Base-by-base conservation (phyloP, 2,113 vertebrate species). In the Cottus gobio region DNA sequence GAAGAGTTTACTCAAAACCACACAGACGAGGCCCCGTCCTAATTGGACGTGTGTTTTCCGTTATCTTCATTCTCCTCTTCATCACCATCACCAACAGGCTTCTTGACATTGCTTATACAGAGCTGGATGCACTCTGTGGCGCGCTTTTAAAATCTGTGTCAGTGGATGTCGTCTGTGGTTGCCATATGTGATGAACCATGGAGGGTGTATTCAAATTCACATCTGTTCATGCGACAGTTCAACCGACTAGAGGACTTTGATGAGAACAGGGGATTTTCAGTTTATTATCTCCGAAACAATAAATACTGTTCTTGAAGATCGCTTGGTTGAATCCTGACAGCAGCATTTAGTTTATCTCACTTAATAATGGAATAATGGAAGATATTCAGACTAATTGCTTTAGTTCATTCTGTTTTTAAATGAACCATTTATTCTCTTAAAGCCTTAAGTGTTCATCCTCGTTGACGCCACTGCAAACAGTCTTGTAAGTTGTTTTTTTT, bases 1-100 rank as follows among this genome's bases (percentile, higher is more conserved):
- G 42, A 62, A 64, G 26, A 77, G 83, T 89, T 90, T 80, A 90
- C 57, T 74, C 57, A 71, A 56, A 77, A 37, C 20, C 56, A 65
- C 68, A 85, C 30, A 77, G 75, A 77, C 26, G 31, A 39, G 52
- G 75, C 22, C 44, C 28, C 46, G 65, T 52, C 15, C 26, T 56
- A 50, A 61, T 36, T 26, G 72, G 18, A 56, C 44, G n/a, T 10
- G 5, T 22, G 52, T 79, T 73, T 87, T 67, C 46, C 44, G 3
- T 79, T 62, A 24, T 56, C 16, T 13, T 71, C 24, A 63, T 58
- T 42, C 73, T 76, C 36, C 5, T 65, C 30, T 62, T 75, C 30
- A 5, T 65, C 30, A 66, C 71, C 30, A 34, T 31, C 36, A 71
- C 12, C 31, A 31, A 39, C 81, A 65, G 42, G 30, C 63, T 61